Evolutionary conservation across 2,888 invertebrate species (phyloP).

Genomic region (Eudemis profundana): DNA sequence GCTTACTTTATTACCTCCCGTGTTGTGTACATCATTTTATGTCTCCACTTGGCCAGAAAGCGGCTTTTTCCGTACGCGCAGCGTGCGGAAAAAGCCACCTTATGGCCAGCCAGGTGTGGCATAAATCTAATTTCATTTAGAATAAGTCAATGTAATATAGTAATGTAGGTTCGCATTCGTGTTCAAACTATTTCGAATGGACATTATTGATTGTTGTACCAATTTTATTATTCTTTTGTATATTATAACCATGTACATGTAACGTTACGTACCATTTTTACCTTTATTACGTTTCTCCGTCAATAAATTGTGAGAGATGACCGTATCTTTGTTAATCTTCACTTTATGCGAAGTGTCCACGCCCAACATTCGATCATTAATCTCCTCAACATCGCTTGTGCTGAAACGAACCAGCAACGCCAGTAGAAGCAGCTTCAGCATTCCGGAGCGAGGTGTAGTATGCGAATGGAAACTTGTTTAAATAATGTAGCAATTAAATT

Average conservation of each 20-base stretch:
- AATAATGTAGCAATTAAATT: slow-evolving; percentile 14
- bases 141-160: no score
- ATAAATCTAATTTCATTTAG: no score
- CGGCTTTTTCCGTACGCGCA: no score
- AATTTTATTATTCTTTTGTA: not conserved
- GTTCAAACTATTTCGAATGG: no score
- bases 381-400: slow-evolving; percentile 22
- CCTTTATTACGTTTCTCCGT: slow-evolving; percentile 58
- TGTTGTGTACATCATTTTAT: no score
- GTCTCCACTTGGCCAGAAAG: no score
- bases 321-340: slow-evolving; percentile 71
- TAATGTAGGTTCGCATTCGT: no score
- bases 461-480: not conserved
- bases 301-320: slow-evolving; percentile 69
- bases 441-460: not conserved
- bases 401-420: slow-evolving; percentile 1
- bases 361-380: slow-evolving; percentile 62
- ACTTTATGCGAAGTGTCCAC: slow-evolving; percentile 63
- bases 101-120: no score
- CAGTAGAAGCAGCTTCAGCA: slow-evolving; percentile 2
- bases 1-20: no score
- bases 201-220: no score
- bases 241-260: no score
- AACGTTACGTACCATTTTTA: slow-evolving; percentile 58
- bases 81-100: no score